Conservation (phyloP, 1,140 invertebrate species). For the Cydia strobilella region DNA sequence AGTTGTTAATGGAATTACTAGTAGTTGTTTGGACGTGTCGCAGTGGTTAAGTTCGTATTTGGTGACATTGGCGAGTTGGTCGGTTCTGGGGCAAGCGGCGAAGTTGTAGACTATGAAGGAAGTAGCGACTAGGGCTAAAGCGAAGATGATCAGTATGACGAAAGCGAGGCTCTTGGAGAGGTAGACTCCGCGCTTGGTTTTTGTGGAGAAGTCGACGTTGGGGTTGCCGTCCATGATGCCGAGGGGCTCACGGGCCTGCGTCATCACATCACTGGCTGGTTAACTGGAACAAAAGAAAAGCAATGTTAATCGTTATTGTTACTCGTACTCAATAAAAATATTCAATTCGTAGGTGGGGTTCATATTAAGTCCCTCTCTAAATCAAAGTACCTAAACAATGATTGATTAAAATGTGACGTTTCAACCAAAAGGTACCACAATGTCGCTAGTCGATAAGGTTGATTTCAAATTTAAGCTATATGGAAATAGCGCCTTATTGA, state of each 20-base stretch:
- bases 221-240: constrained; percentile 74
- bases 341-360: no score
- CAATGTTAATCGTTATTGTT: background rate
- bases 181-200: constrained; percentile 75
- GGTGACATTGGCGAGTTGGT: constrained; percentile 66
- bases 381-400: no score
- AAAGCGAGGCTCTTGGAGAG: constrained; percentile 75
- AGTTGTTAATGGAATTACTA: constrained; percentile 71
- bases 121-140: constrained; percentile 81
- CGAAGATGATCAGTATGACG: constrained; percentile 77
- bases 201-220: constrained; percentile 74
- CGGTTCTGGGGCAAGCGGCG: constrained; percentile 81
- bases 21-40: constrained; percentile 59
- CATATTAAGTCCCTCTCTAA: no score
- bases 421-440: no score
- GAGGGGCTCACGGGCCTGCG: constrained; percentile 71
- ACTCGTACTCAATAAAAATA: background rate
- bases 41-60: constrained; percentile 67
- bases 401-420: no score
- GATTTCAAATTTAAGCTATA: no score
- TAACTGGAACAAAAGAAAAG: constrained; percentile 51
- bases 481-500: no score
- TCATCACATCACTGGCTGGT: constrained; percentile 67
- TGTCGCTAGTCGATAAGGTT: no score
- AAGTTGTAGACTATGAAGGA: constrained; percentile 86